phyloP scores from a whole-genome alignment of 1,140 invertebrate genomes.

The Papilio xuthus region DNA sequence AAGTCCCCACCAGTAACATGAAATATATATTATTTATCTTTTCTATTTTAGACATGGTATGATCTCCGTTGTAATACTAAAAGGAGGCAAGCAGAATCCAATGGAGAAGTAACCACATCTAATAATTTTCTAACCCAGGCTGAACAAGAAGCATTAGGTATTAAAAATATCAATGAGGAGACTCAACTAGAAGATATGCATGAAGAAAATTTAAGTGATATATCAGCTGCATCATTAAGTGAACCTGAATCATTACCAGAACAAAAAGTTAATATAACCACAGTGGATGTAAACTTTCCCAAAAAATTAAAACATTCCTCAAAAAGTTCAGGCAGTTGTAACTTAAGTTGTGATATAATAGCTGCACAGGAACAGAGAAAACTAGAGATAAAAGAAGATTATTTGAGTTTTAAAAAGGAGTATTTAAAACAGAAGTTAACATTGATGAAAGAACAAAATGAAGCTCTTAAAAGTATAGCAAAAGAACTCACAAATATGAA shows the following conservation, averaged over 20 bases:
- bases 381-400: conserved; percentile 71
- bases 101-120: conserved; percentile 57
- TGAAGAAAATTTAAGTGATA: conserved; percentile 54
- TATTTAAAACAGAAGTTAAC: conserved; percentile 72
- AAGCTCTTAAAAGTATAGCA: conserved; percentile 72
- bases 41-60: conserved; percentile 71
- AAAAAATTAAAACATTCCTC: conserved; percentile 51
- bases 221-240: conserved; percentile 55
- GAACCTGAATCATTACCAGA: conserved; percentile 62
- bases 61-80: conserved; percentile 70
- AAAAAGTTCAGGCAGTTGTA: conserved; percentile 61
- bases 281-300: conserved; percentile 41
- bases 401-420: conserved; percentile 73
- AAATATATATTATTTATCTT: conserved; percentile 1
- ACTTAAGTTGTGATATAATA: conserved; percentile 68
- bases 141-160: conserved; percentile 62
- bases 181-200: conserved; percentile 54
- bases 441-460: conserved; percentile 69
- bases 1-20: not conserved
- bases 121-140: conserved; percentile 51
- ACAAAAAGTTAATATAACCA: conserved; percentile 56
- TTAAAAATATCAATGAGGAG: conserved; percentile 62
- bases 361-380: conserved; percentile 66
- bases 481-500: conserved; percentile 61
- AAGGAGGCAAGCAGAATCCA: conserved; percentile 57